Percentiles rank a stretch among this genome's conserved stretches.
Evolutionary conservation across 2,797 vertebrate genomes (phyloP).

Genomic region (Carapus acus): DNA sequence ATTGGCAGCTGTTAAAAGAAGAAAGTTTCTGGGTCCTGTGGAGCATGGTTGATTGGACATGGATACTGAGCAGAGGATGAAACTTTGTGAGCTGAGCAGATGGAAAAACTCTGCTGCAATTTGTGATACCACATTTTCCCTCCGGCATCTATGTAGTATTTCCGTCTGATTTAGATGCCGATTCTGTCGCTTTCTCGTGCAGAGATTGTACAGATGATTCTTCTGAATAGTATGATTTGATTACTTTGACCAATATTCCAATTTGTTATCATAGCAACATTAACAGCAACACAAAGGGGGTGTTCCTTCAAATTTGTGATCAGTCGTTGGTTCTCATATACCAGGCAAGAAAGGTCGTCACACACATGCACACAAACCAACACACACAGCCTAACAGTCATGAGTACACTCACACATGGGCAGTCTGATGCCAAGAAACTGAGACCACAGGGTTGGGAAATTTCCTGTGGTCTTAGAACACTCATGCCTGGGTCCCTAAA

Average conservation of each 20-base stretch:
- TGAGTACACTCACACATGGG: not conserved
- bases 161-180: no score
- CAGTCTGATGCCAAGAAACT: conserved; percentile 29
- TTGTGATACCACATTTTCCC: conserved; percentile 14
- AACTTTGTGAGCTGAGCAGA: conserved; percentile 12
- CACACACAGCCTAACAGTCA: not conserved
- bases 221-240: no score
- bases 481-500: not conserved
- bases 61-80: conserved; percentile 22
- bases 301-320: no score
- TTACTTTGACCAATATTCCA: no score
- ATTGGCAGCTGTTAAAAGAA: conserved; percentile 30
- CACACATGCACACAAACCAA: no score
- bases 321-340: no score
- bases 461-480: conserved; percentile 32
- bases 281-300: not conserved
- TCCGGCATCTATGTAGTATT: conserved; percentile 4
- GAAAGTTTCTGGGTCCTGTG: conserved; percentile 8
- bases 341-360: no score
- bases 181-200: no score
- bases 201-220: no score
- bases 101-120: conserved; percentile 20
- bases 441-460: conserved; percentile 58
- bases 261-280: no score
- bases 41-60: conserved; percentile 21